Conservation (phyloP, 2,888 invertebrate species). For the Cosmorhoe ocellata region DNA sequence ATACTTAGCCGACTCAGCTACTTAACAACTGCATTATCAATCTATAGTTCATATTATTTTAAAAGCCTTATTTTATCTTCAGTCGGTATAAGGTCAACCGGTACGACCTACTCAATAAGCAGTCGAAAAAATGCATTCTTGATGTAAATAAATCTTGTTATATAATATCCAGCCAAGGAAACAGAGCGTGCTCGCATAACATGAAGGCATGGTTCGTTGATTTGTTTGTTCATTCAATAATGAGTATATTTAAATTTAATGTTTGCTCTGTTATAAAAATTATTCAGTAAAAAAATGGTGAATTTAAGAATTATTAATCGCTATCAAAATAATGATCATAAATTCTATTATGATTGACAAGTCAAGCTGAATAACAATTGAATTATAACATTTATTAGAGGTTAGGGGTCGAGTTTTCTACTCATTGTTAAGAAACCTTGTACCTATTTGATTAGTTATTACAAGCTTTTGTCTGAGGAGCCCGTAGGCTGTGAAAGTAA, state of each 20-base stretch:
- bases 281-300: too few species aligned
- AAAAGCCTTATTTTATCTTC: conserved; percentile 5
- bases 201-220: conserved; percentile 37
- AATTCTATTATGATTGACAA: conserved; percentile 6
- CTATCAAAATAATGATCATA: too few species aligned
- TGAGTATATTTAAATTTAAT: background rate
- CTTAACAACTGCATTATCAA: background rate
- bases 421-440: conserved; percentile 46
- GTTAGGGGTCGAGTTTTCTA: conserved; percentile 36
- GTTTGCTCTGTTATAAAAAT: background rate
- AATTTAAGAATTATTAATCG: too few species aligned
- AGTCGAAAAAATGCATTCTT: conserved; percentile 17
- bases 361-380: conserved; percentile 20
- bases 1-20: too few species aligned
- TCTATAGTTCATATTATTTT: background rate
- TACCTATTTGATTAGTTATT: conserved; percentile 47
- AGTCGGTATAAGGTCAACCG: conserved; percentile 31
- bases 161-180: conserved; percentile 36
- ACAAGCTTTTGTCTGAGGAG: conserved; percentile 40
- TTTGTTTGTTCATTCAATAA: conserved; percentile 28
- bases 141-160: conserved; percentile 31
- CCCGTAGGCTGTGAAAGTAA: conserved; percentile 47
- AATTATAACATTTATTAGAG: conserved; percentile 31
- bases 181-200: conserved; percentile 38
- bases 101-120: conserved; percentile 15